Conservation (phyloP, 2,113 vertebrate genomes). For the Oceanites oceanicus region DNA sequence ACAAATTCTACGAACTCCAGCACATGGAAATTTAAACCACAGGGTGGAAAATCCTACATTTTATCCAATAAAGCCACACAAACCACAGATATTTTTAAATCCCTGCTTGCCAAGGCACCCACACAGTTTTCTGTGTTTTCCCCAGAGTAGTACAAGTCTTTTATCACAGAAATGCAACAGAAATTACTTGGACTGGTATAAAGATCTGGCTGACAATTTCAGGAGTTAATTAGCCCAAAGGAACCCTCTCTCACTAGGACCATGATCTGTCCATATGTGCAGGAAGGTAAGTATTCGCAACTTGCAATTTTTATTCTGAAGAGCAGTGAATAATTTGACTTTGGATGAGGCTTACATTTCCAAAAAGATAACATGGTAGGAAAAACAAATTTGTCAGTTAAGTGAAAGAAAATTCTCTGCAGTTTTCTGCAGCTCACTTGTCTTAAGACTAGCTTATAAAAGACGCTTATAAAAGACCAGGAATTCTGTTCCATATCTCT, state of each 20-base stretch:
- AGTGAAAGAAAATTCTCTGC: background rate
- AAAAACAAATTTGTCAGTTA: background rate
- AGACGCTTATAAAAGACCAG: background rate
- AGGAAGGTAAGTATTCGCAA: background rate
- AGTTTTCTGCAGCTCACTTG: background rate
- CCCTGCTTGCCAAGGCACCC: background rate
- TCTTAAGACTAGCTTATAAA: background rate
- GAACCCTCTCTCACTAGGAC: background rate
- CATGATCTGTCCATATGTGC: background rate
- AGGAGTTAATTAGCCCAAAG: background rate
- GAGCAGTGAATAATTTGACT: background rate
- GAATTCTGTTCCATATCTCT: background rate
- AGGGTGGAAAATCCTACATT: slow-evolving; percentile 22
- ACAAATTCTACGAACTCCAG: slow-evolving; percentile 27
- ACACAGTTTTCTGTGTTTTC: background rate
- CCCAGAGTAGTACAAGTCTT: background rate
- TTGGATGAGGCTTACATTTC: background rate
- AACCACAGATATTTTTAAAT: slow-evolving; percentile 35
- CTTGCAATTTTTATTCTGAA: background rate
- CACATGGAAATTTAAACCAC: slow-evolving; percentile 17
- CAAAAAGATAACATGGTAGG: background rate
- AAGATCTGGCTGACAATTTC: background rate
- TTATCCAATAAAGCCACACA: slow-evolving; percentile 19
- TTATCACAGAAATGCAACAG: background rate
- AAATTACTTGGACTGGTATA: background rate